Evolutionary conservation across 1,140 invertebrate genomes (phyloP), one percentile per base, ranked within the genome.

Genomic region (Pollicipes pollicipes): DNA sequence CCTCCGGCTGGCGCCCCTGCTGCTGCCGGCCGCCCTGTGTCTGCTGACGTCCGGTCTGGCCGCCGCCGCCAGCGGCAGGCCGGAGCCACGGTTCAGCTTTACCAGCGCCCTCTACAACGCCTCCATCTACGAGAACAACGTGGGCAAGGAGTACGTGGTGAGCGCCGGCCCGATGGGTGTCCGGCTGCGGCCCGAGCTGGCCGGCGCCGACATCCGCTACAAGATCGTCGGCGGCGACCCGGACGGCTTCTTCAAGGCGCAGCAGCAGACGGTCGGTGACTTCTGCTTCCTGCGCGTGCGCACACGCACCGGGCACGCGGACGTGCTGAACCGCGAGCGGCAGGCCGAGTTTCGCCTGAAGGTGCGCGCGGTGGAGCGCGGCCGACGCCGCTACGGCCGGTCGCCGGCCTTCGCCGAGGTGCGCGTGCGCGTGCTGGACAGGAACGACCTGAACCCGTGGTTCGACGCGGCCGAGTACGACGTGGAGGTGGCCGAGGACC

Each of bases 181-280:
- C 37, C 80, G 76, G 30, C 68, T 82, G n/a, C 28, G 24, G 64
- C 8, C 4, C 13, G 74, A 75, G 10, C 77, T 81, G 70, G 73
- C 79, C 17, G 73, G 76, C 10, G 73, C 80, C 0, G 76, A 76
- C n/a, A 83, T 97, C 24, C 86, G 88, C 72, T 93, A 87, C 79
- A 87, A 88, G 75, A 94, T 97, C 78, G 82, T 88, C 26, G 85
- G 84, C 73, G 92, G 93, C 31, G 91, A 97, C 79, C 85, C 86
- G 31, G 88, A 92, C 71, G 90, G 90, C 77, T 89, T 96, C 77
- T 98, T 98, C 82, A 95, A 94, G 78, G 90, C 91, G 0, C 93
- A 96, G 78, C 87, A 91, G 70, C 82, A 86, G 26, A 80, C 86
- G 32, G 88, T 97, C 21, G 94, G 93, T 29, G 91, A 97, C 81